Conservation (phyloP, 2,888 invertebrate species). For the Troides aeacus region DNA sequence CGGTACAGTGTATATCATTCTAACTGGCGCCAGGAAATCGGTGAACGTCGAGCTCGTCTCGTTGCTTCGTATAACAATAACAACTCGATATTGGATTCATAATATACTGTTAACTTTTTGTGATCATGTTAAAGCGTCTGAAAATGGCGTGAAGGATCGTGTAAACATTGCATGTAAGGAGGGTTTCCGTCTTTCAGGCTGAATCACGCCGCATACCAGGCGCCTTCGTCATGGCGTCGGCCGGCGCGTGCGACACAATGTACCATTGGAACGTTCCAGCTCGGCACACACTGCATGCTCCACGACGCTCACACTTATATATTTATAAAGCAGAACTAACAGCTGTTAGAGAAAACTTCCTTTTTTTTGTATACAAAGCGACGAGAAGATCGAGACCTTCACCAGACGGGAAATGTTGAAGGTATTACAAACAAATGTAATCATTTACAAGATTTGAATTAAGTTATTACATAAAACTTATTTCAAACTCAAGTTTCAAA, state of each 20-base stretch:
- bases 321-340: no score
- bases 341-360: no score
- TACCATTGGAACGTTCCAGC: conserved; percentile 27
- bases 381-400: no score
- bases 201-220: conserved; percentile 77
- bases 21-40: neutral
- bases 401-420: no score
- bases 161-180: conserved; percentile 73
- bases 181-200: conserved; percentile 77
- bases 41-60: neutral
- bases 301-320: no score
- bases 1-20: neutral
- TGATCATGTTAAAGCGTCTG: conserved; percentile 43
- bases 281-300: neutral
- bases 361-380: no score
- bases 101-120: neutral
- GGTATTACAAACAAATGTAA: no score
- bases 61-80: no score
- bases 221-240: conserved; percentile 67
- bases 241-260: conserved; percentile 56
- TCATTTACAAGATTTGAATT: no score
- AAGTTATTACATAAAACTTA: no score
- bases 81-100: neutral
- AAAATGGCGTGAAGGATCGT: conserved; percentile 67
- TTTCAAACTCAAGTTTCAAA: no score